Evolutionary conservation across 2,113 vertebrate genomes (phyloP), one percentile per base, ranked within the genome.

Genomic region (Chloroceryle aenea): DNA sequence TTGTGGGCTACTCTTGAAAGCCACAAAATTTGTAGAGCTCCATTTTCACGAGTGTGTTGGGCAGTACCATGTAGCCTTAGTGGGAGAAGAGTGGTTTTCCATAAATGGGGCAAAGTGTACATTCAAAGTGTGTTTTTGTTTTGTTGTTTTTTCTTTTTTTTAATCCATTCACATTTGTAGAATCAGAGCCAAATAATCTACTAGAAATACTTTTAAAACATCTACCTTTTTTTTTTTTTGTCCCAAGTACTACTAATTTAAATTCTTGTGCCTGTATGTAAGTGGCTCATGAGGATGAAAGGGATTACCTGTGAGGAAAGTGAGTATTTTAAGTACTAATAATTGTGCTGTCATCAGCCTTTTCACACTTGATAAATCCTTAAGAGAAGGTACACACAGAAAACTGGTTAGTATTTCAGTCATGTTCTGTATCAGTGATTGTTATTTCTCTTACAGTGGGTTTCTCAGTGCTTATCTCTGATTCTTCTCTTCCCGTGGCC

Each of bases 391-490:
- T 13, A 4, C 20, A 6, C 21, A 27, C 52, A 27, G 74, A 71
- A 75, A 83, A 12, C 20, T 66, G 1, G 8, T 69, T 55, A 10
- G 14, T n/a, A 78, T 85, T 58, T 59, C 29, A 6, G n/a, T 62
- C 29, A 1, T 53, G 50, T 52, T 69, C 47, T 27, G 6, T 23
- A 27, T 9, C 30, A 40, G 52, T 68, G 47, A 26, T 67, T 76
- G 1, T 7, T 47, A 10, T 45, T 68, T 36, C 2, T 43, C 53
- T 73, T 67, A 25, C 13, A n/a, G 61, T 0, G 0, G 7, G 1
- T 34, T 22, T 82, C 79, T 94, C 58, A 7, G 19, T 5, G 5
- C 42, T 58, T 26, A n/a, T 62, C 56, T 77, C 36, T 3, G 25
- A 47, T 43, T 43, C 56, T 62, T 30, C 58, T 61, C 1, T 55